These are phyloP conservation scores for Drosophila buzzatii DNA, from an alignment of 2,888 invertebrate species.

Conservation along the genomic window DNA sequence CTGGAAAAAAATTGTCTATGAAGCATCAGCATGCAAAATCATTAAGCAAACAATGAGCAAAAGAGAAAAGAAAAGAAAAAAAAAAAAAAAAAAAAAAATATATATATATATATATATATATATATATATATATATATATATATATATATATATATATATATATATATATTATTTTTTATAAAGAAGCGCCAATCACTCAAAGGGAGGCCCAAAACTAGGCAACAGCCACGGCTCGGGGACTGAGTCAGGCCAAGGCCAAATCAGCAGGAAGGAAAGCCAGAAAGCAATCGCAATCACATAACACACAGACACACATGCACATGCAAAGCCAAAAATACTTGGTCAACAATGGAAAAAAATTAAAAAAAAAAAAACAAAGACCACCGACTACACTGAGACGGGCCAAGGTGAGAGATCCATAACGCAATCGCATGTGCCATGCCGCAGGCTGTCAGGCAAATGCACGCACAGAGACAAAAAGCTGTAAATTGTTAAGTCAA, in stretches of 20 bases:
- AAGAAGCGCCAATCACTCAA: conserved; percentile 54
- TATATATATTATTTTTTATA: too few relatives aligned
- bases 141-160: too few relatives aligned
- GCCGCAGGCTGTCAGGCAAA: conserved; percentile 10
- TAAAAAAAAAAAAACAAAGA: conserved; percentile 4
- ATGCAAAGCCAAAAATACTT: conserved; percentile 24
- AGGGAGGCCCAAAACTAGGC: conserved; percentile 31
- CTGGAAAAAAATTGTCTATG: conserved; percentile 33
- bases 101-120: too few relatives aligned
- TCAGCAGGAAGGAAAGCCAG: conserved; percentile 67
- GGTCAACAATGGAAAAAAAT: conserved; percentile 21
- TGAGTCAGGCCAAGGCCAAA: conserved; percentile 70
- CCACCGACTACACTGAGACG: conserved; percentile 34
- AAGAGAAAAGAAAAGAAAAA: conserved; percentile 9
- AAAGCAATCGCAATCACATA: conserved; percentile 48
- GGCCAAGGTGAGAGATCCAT: conserved; percentile 62
- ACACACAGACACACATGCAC: neutral
- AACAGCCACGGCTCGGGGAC: conserved; percentile 2
- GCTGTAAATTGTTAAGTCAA: conserved; percentile 13
- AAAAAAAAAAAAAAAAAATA: neutral
- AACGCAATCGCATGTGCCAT: conserved; percentile 27
- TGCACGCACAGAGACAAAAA: conserved; percentile 4
- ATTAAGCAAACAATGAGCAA: conserved; percentile 67
- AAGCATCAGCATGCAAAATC: conserved; percentile 57
- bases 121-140: neutral